phyloP scores from a whole-genome alignment of 2,888 invertebrate species.

The Yponomeuta cagnagella region DNA sequence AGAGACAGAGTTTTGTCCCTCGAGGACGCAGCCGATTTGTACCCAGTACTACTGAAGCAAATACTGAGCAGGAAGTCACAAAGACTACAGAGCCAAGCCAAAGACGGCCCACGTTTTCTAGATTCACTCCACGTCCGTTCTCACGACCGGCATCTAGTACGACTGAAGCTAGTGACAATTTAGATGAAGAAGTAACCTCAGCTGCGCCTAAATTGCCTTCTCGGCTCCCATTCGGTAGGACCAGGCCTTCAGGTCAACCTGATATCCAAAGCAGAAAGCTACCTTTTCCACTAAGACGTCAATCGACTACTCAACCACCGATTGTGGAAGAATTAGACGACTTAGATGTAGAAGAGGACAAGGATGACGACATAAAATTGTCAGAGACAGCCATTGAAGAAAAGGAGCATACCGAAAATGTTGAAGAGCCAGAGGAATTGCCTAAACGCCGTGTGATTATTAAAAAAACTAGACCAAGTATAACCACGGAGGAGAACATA shows the following conservation, averaged over 20 bases:
- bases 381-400: slow-evolving; percentile 71
- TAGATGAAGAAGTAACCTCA: slow-evolving; percentile 25
- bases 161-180: slow-evolving; percentile 26
- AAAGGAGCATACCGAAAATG: slow-evolving; percentile 52
- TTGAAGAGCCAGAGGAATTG: slow-evolving; percentile 30
- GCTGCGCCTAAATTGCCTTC: slow-evolving; percentile 37
- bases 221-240: slow-evolving; percentile 48
- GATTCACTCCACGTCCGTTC: slow-evolving; percentile 66
- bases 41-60: slow-evolving; percentile 43
- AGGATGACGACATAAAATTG: slow-evolving; percentile 56
- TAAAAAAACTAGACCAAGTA: slow-evolving; percentile 41
- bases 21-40: slow-evolving; percentile 56
- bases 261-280: slow-evolving; percentile 44
- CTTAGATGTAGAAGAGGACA: slow-evolving; percentile 45
- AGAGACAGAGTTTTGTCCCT: slow-evolving; percentile 45
- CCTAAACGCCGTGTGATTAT: slow-evolving; percentile 44
- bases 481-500: slow-evolving; percentile 29
- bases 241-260: slow-evolving; percentile 33
- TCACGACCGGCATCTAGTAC: slow-evolving; percentile 33
- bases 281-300: slow-evolving; percentile 34
- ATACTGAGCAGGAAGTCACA: slow-evolving; percentile 29
- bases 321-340: slow-evolving; percentile 36
- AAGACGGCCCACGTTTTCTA: slow-evolving; percentile 51
- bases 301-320: slow-evolving; percentile 40
- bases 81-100: slow-evolving; percentile 33